A percentile compares a stretch with the other conserved stretches of the same genome.
Evolutionary conservation across 2,888 invertebrate species (phyloP).

Genomic region (Blomia tropicalis): DNA sequence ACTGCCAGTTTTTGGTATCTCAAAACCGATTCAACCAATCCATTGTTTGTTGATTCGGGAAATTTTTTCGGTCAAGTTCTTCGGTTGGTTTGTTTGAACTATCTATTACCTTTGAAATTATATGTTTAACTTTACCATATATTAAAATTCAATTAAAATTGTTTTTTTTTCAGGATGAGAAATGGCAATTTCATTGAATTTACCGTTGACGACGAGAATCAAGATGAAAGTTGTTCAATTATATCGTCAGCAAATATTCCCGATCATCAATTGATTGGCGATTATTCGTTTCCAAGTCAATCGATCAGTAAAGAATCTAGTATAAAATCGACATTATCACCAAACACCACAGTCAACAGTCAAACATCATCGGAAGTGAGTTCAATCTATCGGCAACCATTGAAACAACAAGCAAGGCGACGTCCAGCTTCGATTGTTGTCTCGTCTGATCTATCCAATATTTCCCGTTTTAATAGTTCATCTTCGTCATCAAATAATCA

Average conservation of each 20-base stretch:
- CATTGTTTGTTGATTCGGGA: conserved; percentile 12
- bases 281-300: not conserved
- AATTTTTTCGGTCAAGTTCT: conserved; percentile 14
- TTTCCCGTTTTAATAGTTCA: not conserved
- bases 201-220: not conserved
- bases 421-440: not conserved
- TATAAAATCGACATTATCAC: not conserved
- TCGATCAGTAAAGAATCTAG: not conserved
- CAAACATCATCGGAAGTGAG: not conserved
- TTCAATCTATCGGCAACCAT: not conserved
- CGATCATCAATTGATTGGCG: not conserved
- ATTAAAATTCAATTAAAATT: too few species aligned
- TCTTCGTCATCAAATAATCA: not conserved
- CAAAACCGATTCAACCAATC: conserved; percentile 14
- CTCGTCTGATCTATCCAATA: not conserved
- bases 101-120: too few species aligned
- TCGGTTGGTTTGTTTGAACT: not conserved
- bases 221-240: conserved; percentile 9
- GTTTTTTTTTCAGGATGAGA: not conserved
- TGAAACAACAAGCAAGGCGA: not conserved
- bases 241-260: conserved; percentile 9
- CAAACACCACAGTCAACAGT: not conserved
- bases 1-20: conserved; percentile 22
- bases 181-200: conserved; percentile 15
- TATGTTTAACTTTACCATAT: too few species aligned